Percentiles rank a stretch among this genome's conserved stretches.
phyloP scores from a whole-genome alignment of 2,797 vertebrate genomes.

The Gadopsis marmoratus region DNA sequence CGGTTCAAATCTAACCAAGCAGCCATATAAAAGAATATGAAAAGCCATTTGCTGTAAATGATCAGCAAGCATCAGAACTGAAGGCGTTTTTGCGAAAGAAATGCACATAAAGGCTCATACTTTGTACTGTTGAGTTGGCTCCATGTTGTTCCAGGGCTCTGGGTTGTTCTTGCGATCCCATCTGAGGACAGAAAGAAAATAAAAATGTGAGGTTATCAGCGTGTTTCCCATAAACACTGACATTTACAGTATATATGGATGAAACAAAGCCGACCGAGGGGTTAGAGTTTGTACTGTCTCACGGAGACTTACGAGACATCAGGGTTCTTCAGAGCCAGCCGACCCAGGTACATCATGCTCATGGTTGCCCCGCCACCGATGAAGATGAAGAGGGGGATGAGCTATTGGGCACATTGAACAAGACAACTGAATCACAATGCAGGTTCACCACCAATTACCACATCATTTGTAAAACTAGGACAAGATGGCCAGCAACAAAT shows the following conservation, averaged over 20 bases:
- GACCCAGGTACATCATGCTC: slow-evolving; percentile 85
- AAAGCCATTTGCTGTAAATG: neutral
- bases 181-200: slow-evolving; percentile 76
- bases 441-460: neutral
- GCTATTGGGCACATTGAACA: slow-evolving; percentile 71
- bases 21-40: neutral
- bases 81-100: neutral
- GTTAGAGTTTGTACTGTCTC: neutral
- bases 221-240: neutral
- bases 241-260: neutral
- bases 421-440: neutral
- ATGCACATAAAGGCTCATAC: slow-evolving; percentile 72
- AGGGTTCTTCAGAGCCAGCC: slow-evolving; percentile 90
- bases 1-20: slow-evolving; percentile 2
- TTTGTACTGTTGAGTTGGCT: slow-evolving; percentile 92
- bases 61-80: neutral
- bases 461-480: neutral
- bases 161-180: slow-evolving; percentile 97
- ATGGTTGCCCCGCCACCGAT: slow-evolving; percentile 89
- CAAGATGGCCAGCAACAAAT: neutral
- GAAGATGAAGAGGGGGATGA: slow-evolving; percentile 95
- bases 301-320: slow-evolving; percentile 88
- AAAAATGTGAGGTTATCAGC: neutral
- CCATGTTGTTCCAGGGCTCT: slow-evolving; percentile 94
- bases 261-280: neutral